Conservation (phyloP, 2,797 vertebrate genomes). For the Poecilia velifera region DNA sequence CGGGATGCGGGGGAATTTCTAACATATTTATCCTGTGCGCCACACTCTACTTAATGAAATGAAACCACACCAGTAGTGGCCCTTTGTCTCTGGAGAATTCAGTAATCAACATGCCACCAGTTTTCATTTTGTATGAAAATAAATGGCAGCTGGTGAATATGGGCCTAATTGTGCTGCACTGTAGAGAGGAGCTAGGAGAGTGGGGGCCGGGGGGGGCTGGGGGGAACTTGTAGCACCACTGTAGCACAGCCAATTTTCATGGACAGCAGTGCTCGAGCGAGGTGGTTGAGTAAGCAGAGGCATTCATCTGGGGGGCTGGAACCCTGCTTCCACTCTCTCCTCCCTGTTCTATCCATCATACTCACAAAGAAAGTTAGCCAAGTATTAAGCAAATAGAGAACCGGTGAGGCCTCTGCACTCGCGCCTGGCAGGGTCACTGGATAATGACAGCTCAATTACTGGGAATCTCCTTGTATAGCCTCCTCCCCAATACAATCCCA, state of each 20-base stretch:
- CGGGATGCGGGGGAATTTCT: slow-evolving; percentile 62
- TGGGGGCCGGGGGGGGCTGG: slow-evolving; percentile 4
- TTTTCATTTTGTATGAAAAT: slow-evolving; percentile 95
- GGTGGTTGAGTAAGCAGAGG: slow-evolving; percentile 89
- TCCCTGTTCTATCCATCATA: slow-evolving; percentile 66
- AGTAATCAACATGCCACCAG: slow-evolving; percentile 89
- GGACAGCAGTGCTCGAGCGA: slow-evolving; percentile 87
- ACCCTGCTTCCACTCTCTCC: slow-evolving; percentile 56
- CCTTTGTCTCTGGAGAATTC: slow-evolving; percentile 84
- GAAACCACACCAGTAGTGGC: slow-evolving; percentile 90
- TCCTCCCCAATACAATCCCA: slow-evolving; percentile 50
- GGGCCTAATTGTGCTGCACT: slow-evolving; percentile 90
- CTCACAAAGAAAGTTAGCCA: slow-evolving; percentile 79
- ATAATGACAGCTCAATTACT: slow-evolving; percentile 88
- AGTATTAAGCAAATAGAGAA: slow-evolving; percentile 88
- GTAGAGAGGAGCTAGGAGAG: slow-evolving; percentile 80
- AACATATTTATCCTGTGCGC: slow-evolving; percentile 91
- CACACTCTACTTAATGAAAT: slow-evolving; percentile 96
- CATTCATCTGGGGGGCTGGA: slow-evolving; percentile 81
- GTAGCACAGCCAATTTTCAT: slow-evolving; percentile 93
- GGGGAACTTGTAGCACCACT: slow-evolving; percentile 84
- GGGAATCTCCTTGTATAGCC: slow-evolving; percentile 72
- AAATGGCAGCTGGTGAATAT: slow-evolving; percentile 92
- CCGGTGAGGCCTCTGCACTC: slow-evolving; percentile 54
- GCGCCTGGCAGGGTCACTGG: slow-evolving; percentile 75